Base-by-base conservation (phyloP, 2,797 vertebrate genomes). In the Nyctibius grandis region DNA sequence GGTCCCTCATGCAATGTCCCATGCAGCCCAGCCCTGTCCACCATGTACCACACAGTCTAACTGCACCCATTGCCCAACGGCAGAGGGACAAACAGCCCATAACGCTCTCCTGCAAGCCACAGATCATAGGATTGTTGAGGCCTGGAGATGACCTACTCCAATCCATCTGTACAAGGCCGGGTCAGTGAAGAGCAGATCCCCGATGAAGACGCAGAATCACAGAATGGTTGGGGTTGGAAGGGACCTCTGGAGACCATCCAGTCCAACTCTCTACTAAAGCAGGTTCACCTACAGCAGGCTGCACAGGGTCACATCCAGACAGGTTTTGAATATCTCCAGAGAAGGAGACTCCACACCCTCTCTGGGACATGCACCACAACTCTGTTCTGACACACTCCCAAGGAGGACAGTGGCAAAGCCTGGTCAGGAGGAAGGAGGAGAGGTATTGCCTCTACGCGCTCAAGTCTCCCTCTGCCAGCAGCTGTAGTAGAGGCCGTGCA, bases 31-130 rank as follows among this genome's bases (percentile, higher is more conserved):
- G 33, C 17, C 36, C 23, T 9, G 14, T 29, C 47, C 33, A 56
- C 16, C 65, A 29, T 0, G 6, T 9, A 38, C 34, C 56, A 36
- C 6, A 0, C 1, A 0, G 15, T n/a, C n/a, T 29, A 20, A 74
- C 21, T 11, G 7, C 25, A 28, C 25, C 25, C 33, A 7, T 1
- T 36, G 28, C 42, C 20, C 42, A 20, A n/a, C 0, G 0, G 34
- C 18, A 33, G 44, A 57, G 31, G 44, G 20, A 73, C 23, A 54
- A 33, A 29, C 11, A 11, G 36, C 28, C 11, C 5, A 0, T 6
- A n/a, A 26, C 1, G 0, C 47, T n/a, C 28, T 60, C 79, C 47
- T 31, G 18, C 25, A 44, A 84, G 31, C 31, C 63, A 82, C 11
- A 9, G 38, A 51, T 8, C 53, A 13, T 3, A 28, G 28, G 33